These are phyloP conservation scores for Morus bassanus DNA, from an alignment of 2,797 vertebrate genomes.

Conservation along the genomic window DNA sequence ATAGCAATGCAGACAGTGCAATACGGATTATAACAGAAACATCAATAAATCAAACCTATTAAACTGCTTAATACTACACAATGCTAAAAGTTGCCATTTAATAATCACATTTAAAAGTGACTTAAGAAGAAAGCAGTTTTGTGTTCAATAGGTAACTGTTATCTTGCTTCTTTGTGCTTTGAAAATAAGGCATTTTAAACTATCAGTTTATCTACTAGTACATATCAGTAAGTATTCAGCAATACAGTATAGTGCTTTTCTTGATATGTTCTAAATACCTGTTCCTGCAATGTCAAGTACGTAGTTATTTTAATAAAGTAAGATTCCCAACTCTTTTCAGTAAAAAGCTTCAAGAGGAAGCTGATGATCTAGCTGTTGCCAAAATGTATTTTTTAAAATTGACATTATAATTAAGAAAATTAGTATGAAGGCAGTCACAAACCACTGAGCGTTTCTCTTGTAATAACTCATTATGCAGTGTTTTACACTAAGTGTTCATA, in stretches of 20 bases:
- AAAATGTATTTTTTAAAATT: background rate
- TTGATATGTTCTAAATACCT: background rate
- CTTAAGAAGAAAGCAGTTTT: background rate
- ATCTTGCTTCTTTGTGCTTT: background rate
- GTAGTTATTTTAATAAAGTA: background rate
- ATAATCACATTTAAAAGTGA: background rate
- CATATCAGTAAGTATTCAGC: background rate
- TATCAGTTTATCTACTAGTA: background rate
- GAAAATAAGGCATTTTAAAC: background rate
- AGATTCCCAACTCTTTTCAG: background rate
- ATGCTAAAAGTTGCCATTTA: background rate
- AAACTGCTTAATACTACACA: background rate
- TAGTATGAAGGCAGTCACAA: background rate
- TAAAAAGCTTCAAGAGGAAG: conserved; percentile 9
- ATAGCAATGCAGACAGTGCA: background rate
- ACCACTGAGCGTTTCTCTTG: background rate
- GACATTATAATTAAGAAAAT: conserved; percentile 24
- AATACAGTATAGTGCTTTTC: background rate
- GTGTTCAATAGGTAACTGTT: background rate
- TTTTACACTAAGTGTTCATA: background rate
- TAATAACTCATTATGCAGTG: background rate
- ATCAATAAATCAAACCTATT: background rate
- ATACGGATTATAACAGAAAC: background rate
- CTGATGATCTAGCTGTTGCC: background rate
- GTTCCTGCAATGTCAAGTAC: background rate